Conservation (phyloP, 2,113 vertebrate genomes). For the Tonatia bakeri region DNA sequence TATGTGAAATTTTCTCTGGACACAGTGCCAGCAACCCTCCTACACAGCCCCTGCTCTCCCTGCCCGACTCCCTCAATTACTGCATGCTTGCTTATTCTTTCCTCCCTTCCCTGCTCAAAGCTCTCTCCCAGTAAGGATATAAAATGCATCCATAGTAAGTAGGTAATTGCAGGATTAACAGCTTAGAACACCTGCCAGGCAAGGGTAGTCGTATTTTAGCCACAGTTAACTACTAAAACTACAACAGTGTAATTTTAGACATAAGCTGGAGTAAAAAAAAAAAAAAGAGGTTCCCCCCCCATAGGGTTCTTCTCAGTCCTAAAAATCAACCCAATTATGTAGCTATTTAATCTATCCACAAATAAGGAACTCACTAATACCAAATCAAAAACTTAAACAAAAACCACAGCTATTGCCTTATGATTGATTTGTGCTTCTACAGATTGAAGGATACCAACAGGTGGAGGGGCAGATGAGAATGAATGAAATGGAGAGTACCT, state of each 20-base stretch:
- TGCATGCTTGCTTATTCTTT: not conserved
- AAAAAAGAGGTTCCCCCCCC: not conserved
- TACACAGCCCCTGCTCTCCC: not conserved
- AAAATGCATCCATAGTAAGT: not conserved
- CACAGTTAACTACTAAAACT: not conserved
- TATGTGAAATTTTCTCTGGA: not conserved
- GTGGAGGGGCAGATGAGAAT: not conserved
- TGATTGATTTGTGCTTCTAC: not conserved
- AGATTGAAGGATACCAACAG: not conserved
- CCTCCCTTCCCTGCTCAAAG: not conserved
- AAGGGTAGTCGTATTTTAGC: not conserved
- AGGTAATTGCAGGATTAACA: not conserved
- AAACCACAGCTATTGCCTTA: not conserved
- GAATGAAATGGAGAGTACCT: not conserved
- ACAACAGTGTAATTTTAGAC: not conserved
- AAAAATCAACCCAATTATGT: not conserved
- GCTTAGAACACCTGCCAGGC: not conserved
- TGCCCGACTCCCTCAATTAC: too few relatives aligned
- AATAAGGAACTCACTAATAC: not conserved
- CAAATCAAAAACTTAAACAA: conserved; percentile 43
- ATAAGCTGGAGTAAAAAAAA: not conserved
- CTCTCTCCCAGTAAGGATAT: not conserved
- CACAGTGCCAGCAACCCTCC: not conserved
- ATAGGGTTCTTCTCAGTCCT: not conserved
- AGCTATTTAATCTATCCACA: not conserved